These are phyloP conservation scores for Oreochromis grahami DNA, from an alignment of 2,797 vertebrate species.

Conservation along the genomic window DNA sequence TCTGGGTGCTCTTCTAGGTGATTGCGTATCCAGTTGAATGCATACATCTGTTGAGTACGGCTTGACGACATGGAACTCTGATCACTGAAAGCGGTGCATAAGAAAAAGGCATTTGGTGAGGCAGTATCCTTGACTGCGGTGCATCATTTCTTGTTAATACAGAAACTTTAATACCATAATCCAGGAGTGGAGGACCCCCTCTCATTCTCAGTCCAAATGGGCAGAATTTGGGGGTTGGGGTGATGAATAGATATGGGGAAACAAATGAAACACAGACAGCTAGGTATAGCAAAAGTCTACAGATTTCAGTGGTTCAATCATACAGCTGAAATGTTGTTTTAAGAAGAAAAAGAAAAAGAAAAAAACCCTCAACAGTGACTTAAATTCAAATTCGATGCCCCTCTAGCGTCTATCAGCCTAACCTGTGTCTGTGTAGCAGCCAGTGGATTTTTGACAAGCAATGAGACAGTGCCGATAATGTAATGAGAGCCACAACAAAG, in stretches of 20 bases:
- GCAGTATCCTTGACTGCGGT: constrained; percentile 14
- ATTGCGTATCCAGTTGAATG: constrained; percentile 98
- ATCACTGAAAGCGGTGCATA: constrained; percentile 76
- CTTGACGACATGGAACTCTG: constrained; percentile 97
- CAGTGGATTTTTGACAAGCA: constrained; percentile 44
- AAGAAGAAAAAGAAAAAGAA: constrained; percentile 8
- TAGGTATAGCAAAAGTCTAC: constrained; percentile 70
- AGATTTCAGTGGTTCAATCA: constrained; percentile 52
- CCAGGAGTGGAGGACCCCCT: constrained; percentile 79
- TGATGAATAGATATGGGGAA: constrained; percentile 79
- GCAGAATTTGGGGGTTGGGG: constrained; percentile 74
- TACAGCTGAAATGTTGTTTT: constrained; percentile 22
- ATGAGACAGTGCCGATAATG: constrained; percentile 47
- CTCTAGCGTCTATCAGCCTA: neutral
- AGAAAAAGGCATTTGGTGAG: constrained; percentile 27
- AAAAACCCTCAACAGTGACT: neutral
- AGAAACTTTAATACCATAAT: constrained; percentile 79
- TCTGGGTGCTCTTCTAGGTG: constrained; percentile 98
- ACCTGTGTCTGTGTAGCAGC: constrained; percentile 22
- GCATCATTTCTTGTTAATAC: constrained; percentile 68
- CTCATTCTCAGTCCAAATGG: constrained; percentile 82
- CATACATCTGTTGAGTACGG: constrained; percentile 97
- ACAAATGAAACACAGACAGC: constrained; percentile 80
- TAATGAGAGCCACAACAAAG: constrained; percentile 40
- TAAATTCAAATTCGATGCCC: neutral